phyloP scores from a whole-genome alignment of 1,140 invertebrate species.

The Globodera ellingtonae region DNA sequence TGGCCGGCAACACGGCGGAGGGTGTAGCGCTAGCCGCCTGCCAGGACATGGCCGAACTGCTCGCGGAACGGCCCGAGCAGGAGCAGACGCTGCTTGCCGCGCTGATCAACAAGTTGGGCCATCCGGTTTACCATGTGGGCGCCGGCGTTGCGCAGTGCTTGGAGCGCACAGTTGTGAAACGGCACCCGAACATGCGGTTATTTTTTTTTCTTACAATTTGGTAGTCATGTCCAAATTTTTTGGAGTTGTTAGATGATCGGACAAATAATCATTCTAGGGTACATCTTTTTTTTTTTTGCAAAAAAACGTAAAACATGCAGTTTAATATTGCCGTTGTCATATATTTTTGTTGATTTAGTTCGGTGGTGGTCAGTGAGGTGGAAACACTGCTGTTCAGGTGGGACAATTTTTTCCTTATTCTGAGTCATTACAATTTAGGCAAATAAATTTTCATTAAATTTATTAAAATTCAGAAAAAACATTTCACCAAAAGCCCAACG shows the following conservation, averaged over 20 bases:
- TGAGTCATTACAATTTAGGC: too few relatives aligned
- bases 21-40: constrained; percentile 51
- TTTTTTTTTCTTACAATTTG: neutral
- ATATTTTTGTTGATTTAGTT: constrained; percentile 75
- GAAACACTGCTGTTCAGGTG: constrained; percentile 42
- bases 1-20: constrained; percentile 47
- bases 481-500: constrained; percentile 83
- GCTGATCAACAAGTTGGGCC: constrained; percentile 91
- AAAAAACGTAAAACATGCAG: too few relatives aligned
- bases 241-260: too few relatives aligned
- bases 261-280: too few relatives aligned
- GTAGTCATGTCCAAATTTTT: neutral
- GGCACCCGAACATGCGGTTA: constrained; percentile 87
- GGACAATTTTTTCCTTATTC: neutral
- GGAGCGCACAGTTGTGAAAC: constrained; percentile 75
- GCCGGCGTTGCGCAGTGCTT: constrained; percentile 84
- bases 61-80: constrained; percentile 82
- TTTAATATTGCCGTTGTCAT: neutral
- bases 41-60: constrained; percentile 74
- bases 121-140: constrained; percentile 82
- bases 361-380: constrained; percentile 36
- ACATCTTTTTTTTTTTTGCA: too few relatives aligned
- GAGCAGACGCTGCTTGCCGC: constrained; percentile 78
- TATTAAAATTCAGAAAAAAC: constrained; percentile 66
- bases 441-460: neutral